Base-by-base conservation (phyloP, 2,113 vertebrate species). In the Cardinalis cardinalis region DNA sequence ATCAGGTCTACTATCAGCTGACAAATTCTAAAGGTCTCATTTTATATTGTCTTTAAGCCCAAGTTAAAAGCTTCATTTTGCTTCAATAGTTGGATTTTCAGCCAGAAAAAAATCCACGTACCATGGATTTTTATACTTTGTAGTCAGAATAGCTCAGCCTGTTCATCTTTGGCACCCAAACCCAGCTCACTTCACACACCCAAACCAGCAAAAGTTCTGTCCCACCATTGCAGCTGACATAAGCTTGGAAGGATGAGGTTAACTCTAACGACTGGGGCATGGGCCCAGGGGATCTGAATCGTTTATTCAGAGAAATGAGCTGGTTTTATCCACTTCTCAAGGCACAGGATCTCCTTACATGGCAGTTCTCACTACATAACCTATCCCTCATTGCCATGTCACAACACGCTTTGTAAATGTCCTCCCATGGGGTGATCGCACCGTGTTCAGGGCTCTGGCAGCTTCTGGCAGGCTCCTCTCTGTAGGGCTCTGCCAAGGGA, bases 381-480 rank as follows among this genome's bases (percentile, higher is more conserved):
- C 8, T 36, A 10, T 18, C 26, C n/a, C 71, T 36, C 2, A 0
- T 32, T 18, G 20, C 34, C 36, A 32, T 2, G 3, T 24, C 48
- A 13, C 28, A 23, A 13, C 14, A 16, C 2, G 3, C 11, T 5
- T 15, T 36, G 7, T 4, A 6, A 68, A 17, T 38, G 18, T 69
- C 34, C 15, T 40, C 24, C 28, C 24, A 1, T 7, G 20, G 24
- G 48, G 21, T 25, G 36, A 25, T 5, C 7, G 20, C 9, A 2
- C 2, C 1, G 5, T 49, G n/a, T 20, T 10, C 66, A 69, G 34
- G 34, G 18, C 3, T 49, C 25, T 49, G 34, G 2, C 46, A 51
- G 34, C 9, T 26, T 36, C 44, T 10, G 5, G n/a, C 44, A 34
- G 43, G 32, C 32, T 48, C 64, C 64, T 68, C 25, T 21, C 25